phyloP scores from a whole-genome alignment of 2,888 invertebrate genomes.

The Sphaerophoria rueppellii region DNA sequence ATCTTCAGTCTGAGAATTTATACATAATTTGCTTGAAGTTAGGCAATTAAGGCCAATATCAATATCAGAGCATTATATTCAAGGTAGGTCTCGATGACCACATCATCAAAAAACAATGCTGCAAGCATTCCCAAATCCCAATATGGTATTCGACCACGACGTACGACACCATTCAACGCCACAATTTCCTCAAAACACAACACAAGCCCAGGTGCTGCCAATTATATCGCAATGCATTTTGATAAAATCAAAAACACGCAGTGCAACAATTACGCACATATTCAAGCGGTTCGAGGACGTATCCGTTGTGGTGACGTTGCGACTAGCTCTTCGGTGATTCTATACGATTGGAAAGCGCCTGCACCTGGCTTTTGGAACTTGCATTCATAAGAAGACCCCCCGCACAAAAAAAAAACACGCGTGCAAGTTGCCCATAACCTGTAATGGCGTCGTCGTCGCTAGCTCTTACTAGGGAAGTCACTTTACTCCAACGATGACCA shows the following conservation, averaged over 20 bases:
- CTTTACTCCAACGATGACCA: not conserved
- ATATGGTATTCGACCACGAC: not conserved
- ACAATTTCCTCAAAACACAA: constrained; percentile 3
- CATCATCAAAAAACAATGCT: too few species aligned
- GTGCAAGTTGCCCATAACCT: constrained; percentile 38
- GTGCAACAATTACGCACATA: constrained; percentile 57
- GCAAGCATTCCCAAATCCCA: not conserved
- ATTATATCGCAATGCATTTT: constrained; percentile 61
- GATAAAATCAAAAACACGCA: constrained; percentile 66
- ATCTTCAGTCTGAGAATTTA: too few species aligned
- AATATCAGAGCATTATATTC: too few species aligned
- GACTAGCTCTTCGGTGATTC: constrained; percentile 31
- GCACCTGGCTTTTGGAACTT: not conserved
- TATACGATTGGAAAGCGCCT: constrained; percentile 44
- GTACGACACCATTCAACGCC: not conserved
- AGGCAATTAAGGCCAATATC: too few species aligned
- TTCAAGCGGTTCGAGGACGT: constrained; percentile 1
- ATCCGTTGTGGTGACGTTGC: not conserved
- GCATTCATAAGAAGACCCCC: too few species aligned
- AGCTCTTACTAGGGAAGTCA: constrained; percentile 62
- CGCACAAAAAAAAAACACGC: not conserved
- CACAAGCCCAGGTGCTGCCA: constrained; percentile 54
- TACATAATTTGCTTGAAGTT: too few species aligned
- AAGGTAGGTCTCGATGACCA: too few species aligned
- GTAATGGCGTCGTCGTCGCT: constrained; percentile 52